Evolutionary conservation across 2,888 invertebrate genomes (phyloP).

Genomic region (Synergus japonicus): DNA sequence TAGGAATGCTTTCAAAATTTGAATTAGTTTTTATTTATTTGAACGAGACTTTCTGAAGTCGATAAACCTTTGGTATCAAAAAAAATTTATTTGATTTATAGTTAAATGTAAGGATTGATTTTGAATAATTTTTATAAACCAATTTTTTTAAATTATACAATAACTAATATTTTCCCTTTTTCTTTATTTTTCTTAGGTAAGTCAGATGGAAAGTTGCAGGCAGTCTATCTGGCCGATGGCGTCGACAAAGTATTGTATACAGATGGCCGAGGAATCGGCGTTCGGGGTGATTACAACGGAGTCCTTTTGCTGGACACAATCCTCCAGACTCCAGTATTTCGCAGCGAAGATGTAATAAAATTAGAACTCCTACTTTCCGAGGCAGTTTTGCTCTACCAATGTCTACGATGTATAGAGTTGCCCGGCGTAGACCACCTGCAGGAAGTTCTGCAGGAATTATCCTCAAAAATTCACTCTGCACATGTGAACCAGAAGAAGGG

Average conservation of each 20-base stretch:
- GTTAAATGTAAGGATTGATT: background rate
- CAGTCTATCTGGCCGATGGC: conserved; percentile 85
- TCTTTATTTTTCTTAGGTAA: conserved; percentile 78
- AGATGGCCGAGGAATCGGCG: conserved; percentile 89
- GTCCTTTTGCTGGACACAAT: conserved; percentile 93
- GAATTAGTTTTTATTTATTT: no score
- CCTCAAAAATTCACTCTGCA: conserved; percentile 85
- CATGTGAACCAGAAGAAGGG: conserved; percentile 88
- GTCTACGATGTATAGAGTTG: conserved; percentile 86
- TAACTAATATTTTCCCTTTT: conserved; percentile 1
- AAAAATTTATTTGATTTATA: no score
- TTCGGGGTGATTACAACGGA: conserved; percentile 94
- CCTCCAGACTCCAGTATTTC: conserved; percentile 88
- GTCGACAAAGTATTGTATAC: conserved; percentile 91
- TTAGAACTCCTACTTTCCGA: conserved; percentile 93
- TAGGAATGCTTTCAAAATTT: no score
- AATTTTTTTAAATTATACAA: background rate
- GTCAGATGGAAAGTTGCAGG: conserved; percentile 82
- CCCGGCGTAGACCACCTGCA: conserved; percentile 88
- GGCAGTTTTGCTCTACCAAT: conserved; percentile 90
- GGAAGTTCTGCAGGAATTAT: conserved; percentile 88
- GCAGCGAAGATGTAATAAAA: conserved; percentile 88
- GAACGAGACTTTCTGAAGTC: no score
- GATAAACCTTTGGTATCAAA: no score
- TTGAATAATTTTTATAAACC: background rate